A percentile compares a stretch with the other conserved stretches of the same genome.
Evolutionary conservation across 2,888 invertebrate genomes (phyloP).

Genomic region (Tridacna crocea): DNA sequence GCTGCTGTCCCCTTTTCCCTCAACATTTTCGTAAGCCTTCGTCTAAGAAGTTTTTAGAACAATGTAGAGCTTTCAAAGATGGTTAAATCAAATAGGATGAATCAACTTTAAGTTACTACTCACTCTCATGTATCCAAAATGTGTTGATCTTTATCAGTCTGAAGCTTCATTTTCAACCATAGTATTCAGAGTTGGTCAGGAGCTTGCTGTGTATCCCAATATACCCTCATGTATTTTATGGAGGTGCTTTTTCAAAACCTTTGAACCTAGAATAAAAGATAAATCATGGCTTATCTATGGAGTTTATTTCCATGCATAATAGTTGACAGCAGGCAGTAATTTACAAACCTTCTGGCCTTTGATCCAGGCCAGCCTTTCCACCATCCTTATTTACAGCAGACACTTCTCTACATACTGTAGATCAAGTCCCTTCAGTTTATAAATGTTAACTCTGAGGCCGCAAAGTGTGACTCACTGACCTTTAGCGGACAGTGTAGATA

Average conservation of each 20-base stretch:
- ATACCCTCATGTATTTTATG: slow-evolving; percentile 10
- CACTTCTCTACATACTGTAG: too few relatives aligned
- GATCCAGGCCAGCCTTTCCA: not conserved
- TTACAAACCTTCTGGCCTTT: slow-evolving; percentile 15
- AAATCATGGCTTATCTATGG: slow-evolving; percentile 1
- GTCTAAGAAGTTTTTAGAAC: too few relatives aligned
- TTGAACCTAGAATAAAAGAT: slow-evolving; percentile 17
- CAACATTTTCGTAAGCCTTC: too few relatives aligned
- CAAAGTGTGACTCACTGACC: too few relatives aligned
- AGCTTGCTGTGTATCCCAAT: slow-evolving; percentile 7
- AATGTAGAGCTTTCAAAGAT: too few relatives aligned
- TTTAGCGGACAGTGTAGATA: too few relatives aligned
- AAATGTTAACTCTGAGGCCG: too few relatives aligned
- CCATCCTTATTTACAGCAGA: too few relatives aligned
- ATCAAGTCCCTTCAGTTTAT: too few relatives aligned
- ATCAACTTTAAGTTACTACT: not conserved
- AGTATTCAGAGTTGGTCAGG: slow-evolving; percentile 9
- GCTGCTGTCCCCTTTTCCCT: too few relatives aligned
- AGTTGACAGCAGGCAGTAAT: slow-evolving; percentile 19
- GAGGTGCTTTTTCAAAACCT: slow-evolving; percentile 14
- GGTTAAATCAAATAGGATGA: too few relatives aligned
- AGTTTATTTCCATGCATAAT: slow-evolving; percentile 13
- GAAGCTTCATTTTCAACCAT: slow-evolving; percentile 19
- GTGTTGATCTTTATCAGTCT: slow-evolving; percentile 19
- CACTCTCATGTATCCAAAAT: slow-evolving; percentile 2